Conservation (phyloP, 2,888 invertebrate genomes). For the Agrotis exclamationis region DNA sequence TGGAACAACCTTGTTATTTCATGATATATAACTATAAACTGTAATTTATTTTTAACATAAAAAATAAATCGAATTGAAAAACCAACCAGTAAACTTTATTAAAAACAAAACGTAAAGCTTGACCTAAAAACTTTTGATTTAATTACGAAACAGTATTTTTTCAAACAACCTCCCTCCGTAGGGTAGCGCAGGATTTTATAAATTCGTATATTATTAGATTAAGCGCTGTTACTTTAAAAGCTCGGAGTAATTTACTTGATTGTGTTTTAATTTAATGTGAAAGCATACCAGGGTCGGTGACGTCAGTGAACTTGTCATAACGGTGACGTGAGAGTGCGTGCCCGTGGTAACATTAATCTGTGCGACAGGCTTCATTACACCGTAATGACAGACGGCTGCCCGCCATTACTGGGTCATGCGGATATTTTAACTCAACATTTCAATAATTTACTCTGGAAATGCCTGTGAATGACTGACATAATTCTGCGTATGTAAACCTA, state of each 20-base stretch:
- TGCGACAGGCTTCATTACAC: constrained; percentile 49
- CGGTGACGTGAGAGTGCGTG: constrained; percentile 47
- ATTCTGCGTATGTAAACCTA: background rate
- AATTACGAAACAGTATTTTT: constrained; percentile 34
- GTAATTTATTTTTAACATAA: background rate
- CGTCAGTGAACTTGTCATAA: constrained; percentile 49
- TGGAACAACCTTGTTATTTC: background rate
- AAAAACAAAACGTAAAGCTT: constrained; percentile 18
- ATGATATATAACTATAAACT: background rate
- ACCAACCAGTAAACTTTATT: background rate
- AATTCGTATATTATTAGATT: constrained; percentile 44
- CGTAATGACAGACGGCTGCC: constrained; percentile 32
- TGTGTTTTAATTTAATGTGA: constrained; percentile 49
- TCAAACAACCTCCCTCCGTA: constrained; percentile 8
- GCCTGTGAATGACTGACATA: background rate
- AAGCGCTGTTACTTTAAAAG: constrained; percentile 55
- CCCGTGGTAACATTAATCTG: constrained; percentile 44
- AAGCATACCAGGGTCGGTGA: constrained; percentile 24
- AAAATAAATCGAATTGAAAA: background rate
- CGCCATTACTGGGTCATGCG: constrained; percentile 8
- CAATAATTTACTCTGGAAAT: constrained; percentile 25
- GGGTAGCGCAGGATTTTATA: constrained; percentile 5
- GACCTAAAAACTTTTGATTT: constrained; percentile 36
- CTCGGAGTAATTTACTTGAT: constrained; percentile 52
- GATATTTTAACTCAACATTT: constrained; percentile 14